Conservation (phyloP, 2,113 vertebrate species). For the Gobio gobio region DNA sequence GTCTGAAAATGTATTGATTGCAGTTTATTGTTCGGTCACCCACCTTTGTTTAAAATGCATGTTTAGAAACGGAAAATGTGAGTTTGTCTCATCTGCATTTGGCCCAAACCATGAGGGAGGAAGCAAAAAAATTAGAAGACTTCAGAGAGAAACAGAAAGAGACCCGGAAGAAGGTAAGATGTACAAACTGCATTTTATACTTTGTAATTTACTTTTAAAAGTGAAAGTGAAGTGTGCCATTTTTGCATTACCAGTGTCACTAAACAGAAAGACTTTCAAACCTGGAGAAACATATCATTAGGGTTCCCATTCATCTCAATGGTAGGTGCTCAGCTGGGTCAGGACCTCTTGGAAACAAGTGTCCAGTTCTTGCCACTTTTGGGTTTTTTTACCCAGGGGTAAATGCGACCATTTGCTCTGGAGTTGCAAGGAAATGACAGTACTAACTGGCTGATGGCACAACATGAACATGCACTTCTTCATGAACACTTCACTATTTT, state of each 20-base stretch:
- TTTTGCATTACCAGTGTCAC: not conserved
- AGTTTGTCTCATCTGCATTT: constrained; percentile 89
- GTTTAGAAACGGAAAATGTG: constrained; percentile 82
- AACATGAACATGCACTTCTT: not conserved
- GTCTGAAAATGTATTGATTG: constrained; percentile 16
- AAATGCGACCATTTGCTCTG: not conserved
- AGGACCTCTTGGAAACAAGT: not conserved
- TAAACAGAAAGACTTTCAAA: not conserved
- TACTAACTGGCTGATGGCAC: not conserved
- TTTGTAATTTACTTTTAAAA: not conserved
- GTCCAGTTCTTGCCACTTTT: not conserved
- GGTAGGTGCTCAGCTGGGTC: not conserved
- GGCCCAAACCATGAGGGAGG: constrained; percentile 86
- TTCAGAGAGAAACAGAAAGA: constrained; percentile 92
- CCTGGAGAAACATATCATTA: not conserved
- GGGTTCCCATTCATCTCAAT: not conserved
- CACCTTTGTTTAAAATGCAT: not conserved
- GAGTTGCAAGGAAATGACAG: not conserved
- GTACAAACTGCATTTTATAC: not conserved
- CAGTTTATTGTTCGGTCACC: not conserved
- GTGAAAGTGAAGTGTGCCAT: not conserved
- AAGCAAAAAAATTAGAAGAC: constrained; percentile 91
- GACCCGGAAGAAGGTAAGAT: constrained; percentile 85
- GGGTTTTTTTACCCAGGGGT: not conserved
- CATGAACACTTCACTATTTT: not conserved